Base-by-base conservation (phyloP, 2,888 invertebrate species). In the Eilema depressum region DNA sequence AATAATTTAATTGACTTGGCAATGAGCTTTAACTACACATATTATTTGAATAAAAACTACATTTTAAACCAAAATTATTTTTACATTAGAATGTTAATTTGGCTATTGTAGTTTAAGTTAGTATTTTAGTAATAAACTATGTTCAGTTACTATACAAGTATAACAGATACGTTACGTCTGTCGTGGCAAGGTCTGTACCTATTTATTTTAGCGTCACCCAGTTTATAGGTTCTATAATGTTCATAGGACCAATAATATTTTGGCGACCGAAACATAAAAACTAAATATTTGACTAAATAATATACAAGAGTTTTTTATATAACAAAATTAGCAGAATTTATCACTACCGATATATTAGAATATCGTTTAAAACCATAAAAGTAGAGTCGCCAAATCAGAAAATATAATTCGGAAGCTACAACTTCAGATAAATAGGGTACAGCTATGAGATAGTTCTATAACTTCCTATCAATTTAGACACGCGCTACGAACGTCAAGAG, bases 1-100 rank as follows among this genome's bases (percentile, higher is more conserved):
- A 41, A 41, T 41, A 63, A 14, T 41, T 63, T 56, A 64, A 68
- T 68, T 68, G 68, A 68, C 68, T 63, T 23, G 30, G 37, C 30
- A 33, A 62, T 23, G n/a, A 61, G 12, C n/a, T n/a, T 41, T 33
- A 37, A 59, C 25, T 56, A n/a, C 47, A 47, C 20, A 26, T 37
- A 37, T 33, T 66, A 68, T 68, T 53, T 62, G 20, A 30, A 25
- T 56, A 20, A 33, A 17, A 56, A 7, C 37, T 67, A 37, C 23
- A 53, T 30, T 60, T 37, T 41, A 12, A 64, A 28, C n/a, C 28
- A 12, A 64, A 28, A 47, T n/a, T 28, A 64, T 37, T 12, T 23
- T 63, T 37, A 37, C 41, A 23, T 53, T 53, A 30, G 28, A 23
- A 59, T 59, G 59, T 66, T 33, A 41, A 66, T 41, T 66, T n/a